Conservation (phyloP, 2,113 vertebrate genomes). For the Noturus placidus region DNA sequence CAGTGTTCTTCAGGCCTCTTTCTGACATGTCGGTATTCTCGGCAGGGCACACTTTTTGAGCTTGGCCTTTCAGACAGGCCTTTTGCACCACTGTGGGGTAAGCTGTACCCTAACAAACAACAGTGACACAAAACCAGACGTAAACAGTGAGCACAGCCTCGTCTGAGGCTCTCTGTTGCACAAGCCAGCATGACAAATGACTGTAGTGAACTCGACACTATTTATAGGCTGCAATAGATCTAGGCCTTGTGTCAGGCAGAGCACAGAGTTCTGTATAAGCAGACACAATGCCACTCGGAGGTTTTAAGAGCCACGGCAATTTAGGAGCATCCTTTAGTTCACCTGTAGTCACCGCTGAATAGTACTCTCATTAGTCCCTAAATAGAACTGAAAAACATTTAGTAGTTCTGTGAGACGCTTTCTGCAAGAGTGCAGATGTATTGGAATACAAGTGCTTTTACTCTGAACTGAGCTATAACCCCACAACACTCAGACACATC, state of each 20-base stretch:
- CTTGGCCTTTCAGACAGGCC: neutral
- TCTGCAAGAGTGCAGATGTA: conserved; percentile 14
- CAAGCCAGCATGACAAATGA: conserved; percentile 12
- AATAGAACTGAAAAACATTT: neutral
- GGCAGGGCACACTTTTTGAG: neutral
- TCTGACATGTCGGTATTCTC: neutral
- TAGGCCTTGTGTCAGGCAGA: neutral
- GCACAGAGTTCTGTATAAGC: conserved; percentile 35
- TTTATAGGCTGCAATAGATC: conserved; percentile 46
- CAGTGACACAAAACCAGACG: conserved; percentile 12
- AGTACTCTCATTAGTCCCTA: neutral
- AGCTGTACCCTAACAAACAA: neutral
- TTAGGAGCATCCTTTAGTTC: conserved; percentile 13
- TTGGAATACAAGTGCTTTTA: conserved; percentile 9
- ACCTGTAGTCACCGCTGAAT: neutral
- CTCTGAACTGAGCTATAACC: conserved; percentile 7
- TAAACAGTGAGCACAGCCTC: neutral
- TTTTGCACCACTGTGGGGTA: neutral
- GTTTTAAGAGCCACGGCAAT: neutral
- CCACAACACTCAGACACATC: neutral
- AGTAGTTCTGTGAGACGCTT: neutral
- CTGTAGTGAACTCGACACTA: conserved; percentile 29
- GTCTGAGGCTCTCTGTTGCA: conserved; percentile 16
- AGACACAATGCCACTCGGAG: conserved; percentile 19
- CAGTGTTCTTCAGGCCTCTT: neutral